phyloP scores from a whole-genome alignment of 2,888 invertebrate genomes.

The Meiosimyza decipiens region DNA sequence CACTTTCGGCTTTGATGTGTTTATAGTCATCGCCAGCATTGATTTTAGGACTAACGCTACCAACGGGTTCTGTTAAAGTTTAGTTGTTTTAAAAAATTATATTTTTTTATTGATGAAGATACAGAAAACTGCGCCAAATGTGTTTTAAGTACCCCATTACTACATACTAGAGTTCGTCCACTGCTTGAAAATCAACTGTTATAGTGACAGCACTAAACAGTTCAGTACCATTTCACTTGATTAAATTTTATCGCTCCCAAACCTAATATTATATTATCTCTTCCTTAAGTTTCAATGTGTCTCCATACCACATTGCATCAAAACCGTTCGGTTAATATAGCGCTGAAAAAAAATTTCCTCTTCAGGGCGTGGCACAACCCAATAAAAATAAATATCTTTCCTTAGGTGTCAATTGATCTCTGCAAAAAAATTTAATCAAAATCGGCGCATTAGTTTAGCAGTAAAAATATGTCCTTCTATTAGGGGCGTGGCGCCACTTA shows the following conservation, averaged over 20 bases:
- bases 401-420: no score
- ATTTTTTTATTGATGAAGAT: neutral
- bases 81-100: neutral
- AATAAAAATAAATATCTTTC: no score
- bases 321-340: no score
- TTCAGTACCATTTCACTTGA: no score
- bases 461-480: neutral
- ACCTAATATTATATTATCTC: neutral
- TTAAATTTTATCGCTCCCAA: neutral
- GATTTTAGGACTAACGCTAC: conserved; percentile 73
- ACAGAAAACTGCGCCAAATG: conserved; percentile 7
- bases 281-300: no score
- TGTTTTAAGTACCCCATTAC: neutral
- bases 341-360: no score
- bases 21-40: conserved; percentile 74
- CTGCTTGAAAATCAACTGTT: neutral
- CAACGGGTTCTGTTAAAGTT: conserved; percentile 60
- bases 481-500: neutral
- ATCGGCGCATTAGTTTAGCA: no score
- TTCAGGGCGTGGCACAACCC: no score
- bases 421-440: no score
- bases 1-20: conserved; percentile 66
- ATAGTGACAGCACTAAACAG: no score
- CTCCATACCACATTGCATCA: no score
- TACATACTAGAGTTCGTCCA: no score